Evolutionary conservation across 2,113 vertebrate genomes (phyloP), one percentile per base, ranked within the genome.

Genomic region (Tachycineta bicolor): DNA sequence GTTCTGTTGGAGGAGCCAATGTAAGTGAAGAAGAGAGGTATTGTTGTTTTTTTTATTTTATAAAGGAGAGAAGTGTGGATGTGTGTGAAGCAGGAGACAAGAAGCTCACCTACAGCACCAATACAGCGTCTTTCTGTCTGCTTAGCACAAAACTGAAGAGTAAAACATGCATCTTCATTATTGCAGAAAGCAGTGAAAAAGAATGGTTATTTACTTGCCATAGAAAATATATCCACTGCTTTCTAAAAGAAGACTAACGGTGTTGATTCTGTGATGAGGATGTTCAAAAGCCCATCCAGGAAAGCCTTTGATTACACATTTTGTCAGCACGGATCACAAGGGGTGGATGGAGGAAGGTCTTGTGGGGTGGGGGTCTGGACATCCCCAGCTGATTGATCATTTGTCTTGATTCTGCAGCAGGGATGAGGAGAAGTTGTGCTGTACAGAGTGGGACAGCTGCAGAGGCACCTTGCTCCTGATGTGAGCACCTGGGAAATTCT

Each of bases 221-320:
- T 14, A 69, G 77, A 70, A 96, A 81, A 59, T 69, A 87, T 75
- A 93, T 44, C 26, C 11, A 34, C 68, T 49, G 46, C 49, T 96
- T 94, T 94, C 65, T 53, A 97, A 95, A 78, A 3, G 26, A 83
- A 93, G 82, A 96, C 70, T 89, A 96, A 96, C 87, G 56, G 6
- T 73, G 70, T 83, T 93, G 68, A 82, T 83, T 91, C 59, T 90
- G 53, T 87, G 84, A 88, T 68, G 49, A 92, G 95, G 83, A 52
- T 83, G 86, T 75, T 90, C 60, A 94, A 87, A 83, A 85, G 41
- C 59, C 86, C 59, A 90, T 92, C 83, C 83, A 83, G 62, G 79
- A 92, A 86, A 83, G 52, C 10, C 29, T 83, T 88, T 93, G n/a
- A 82, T 91, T 93, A 70, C 73, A 78, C 52, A 31, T 91, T 68